Evolutionary conservation across 2,113 vertebrate genomes (phyloP), one percentile per base, ranked within the genome.

Genomic region (Anhinga rufa): DNA sequence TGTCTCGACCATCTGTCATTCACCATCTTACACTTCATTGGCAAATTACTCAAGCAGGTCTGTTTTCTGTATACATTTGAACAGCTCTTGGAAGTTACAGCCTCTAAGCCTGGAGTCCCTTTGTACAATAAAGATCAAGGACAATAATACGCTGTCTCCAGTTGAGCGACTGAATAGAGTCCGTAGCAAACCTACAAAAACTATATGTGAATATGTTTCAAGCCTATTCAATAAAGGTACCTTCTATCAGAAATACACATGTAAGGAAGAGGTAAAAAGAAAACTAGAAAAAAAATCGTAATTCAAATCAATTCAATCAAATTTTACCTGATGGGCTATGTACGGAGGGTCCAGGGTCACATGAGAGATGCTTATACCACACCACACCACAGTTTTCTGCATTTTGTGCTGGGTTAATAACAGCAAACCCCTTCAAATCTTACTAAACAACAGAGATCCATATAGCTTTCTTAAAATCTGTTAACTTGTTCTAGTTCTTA

Each of bases 1-100:
- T 95, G 90, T 51, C 93, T 49, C 48, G 0, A 68, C 85, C 93
- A 96, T 96, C 95, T 97, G 95, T 76, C 92, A 79, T 36, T 78
- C 9, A 25, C 72, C 0, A n/a, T 89, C 92, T 93, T 89, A 91
- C 92, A 91, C 88, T 84, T 92, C 61, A 61, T 64, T 82, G 93
- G 92, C 86, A 89, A 92, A 82, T 88, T 57, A 93, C 77, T 96
- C 61, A 4, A 60, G 91, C 77, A 86, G 65, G 38, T 92, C 90
- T 95, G 82, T 57, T 78, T 65, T 79, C 86, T 92, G 69, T 26
- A 10, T 26, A 21, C 12, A 10, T 86, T n/a, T 19, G 3, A 95
- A 48, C 65, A 82, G 69, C 68, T 92, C 52, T 14, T 7, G 34
- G 40, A 42, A 84, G 77, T 58, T 49, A 11, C 70, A 58, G 78